phyloP scores from a whole-genome alignment of 2,797 vertebrate species.

The Fringilla coelebs region DNA sequence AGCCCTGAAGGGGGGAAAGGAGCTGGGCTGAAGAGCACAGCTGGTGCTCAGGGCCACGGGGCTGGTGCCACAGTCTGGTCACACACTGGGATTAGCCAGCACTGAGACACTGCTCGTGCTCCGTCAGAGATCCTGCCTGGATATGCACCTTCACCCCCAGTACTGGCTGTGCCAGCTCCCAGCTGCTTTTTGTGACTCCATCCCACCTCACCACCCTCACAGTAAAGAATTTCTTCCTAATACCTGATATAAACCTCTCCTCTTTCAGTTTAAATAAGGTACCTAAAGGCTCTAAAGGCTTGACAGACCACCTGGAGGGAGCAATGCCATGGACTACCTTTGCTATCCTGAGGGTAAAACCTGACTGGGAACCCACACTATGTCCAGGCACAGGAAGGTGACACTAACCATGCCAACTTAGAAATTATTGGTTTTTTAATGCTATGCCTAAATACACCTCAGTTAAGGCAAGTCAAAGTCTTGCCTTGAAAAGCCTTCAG shows the following conservation, averaged over 20 bases:
- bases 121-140: neutral
- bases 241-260: neutral
- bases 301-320: neutral
- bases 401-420: fast-evolving
- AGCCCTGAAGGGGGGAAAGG: neutral
- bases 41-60: neutral
- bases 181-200: neutral
- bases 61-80: neutral
- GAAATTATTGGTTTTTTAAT: too few species aligned
- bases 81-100: neutral
- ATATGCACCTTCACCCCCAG: neutral
- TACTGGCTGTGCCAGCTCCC: neutral
- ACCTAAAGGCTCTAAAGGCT: neutral
- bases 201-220: neutral
- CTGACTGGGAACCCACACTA: neutral
- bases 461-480: neutral
- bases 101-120: neutral
- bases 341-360: neutral
- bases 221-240: neutral
- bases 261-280: neutral
- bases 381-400: neutral
- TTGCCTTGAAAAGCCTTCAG: neutral
- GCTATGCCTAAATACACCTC: neutral
- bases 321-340: too few species aligned
- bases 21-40: neutral